Evolutionary conservation across 2,113 vertebrate genomes (phyloP), one percentile per base, ranked within the genome.

Genomic region (Pangasianodon hypophthalmus): DNA sequence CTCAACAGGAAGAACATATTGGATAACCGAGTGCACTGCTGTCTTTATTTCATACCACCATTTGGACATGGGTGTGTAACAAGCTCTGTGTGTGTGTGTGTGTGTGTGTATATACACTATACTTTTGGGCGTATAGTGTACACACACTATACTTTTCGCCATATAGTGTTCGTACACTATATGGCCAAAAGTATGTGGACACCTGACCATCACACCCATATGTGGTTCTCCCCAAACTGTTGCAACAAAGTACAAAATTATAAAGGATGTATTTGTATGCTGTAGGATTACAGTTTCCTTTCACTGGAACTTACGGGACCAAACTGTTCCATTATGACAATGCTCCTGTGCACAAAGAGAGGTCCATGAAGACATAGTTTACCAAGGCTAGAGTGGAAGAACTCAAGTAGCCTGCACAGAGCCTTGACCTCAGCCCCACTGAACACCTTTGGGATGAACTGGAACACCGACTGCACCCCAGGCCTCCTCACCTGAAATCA

Each of bases 1-100:
- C 96, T 99, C 89, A 99, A 99, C 95, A 95, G 98, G 79, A 99
- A 99, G 95, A 99, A 99, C 93, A 99, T 99, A 92, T 96, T 98
- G 91, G 98, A 99, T 95, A 99, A 99, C 95, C 92, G 98, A 19
- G 98, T 99, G 87, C 98, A 99, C 87, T 99, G 98, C 96, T 99
- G 98, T 92, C 97, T 99, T 0, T 99, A 99, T 94, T 99, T 99
- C 94, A 99, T 99, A 91, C 98, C 98, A 0, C 98, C 98, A 0
- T 99, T 99, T 0, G 98, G 98, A 48, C 98, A 99, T 0, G 98
- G 98, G 98, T 99, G 94, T 95, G 91, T 48, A 87, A 18, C 67
- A 50, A 9, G 5, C 58, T 26, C 71, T 56, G 84, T 87, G 79
- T 87, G 56, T n/a, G 16, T 73, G 87, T 56, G 81, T 80, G 10